phyloP scores from a whole-genome alignment of 2,113 vertebrate genomes.

The Chascanopsetta lugubris region DNA sequence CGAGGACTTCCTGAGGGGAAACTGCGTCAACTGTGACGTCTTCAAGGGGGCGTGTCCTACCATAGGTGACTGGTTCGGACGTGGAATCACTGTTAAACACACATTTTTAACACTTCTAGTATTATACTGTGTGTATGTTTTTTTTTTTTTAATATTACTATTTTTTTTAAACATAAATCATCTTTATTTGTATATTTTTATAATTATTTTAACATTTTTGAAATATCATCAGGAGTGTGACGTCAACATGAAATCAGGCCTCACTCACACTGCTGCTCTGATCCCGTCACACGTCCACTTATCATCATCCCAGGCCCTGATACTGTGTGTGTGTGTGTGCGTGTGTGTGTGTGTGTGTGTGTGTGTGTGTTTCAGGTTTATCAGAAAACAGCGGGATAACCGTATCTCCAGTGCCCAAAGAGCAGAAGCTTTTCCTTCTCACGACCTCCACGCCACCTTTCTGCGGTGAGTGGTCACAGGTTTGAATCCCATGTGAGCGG shows the following conservation, averaged over 20 bases:
- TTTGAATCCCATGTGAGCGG: no score
- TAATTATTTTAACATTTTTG: no score
- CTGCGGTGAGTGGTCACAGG: constrained; percentile 90
- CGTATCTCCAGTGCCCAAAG: constrained; percentile 79
- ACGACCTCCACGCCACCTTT: constrained; percentile 84
- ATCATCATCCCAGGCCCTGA: constrained; percentile 28
- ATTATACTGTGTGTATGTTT: no score
- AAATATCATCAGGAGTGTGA: neutral
- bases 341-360: constrained; percentile 22
- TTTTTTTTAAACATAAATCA: no score
- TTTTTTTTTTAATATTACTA: no score
- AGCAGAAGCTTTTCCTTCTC: constrained; percentile 86
- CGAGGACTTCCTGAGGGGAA: constrained; percentile 85
- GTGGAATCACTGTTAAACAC: no score
- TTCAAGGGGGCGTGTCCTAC: constrained; percentile 85
- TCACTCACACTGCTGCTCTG: constrained; percentile 2
- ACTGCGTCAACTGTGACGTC: constrained; percentile 83
- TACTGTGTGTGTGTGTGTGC: constrained; percentile 12
- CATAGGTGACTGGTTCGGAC: constrained; percentile 91
- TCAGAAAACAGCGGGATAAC: constrained; percentile 81
- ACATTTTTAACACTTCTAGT: no score
- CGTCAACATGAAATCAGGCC: neutral
- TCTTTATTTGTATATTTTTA: no score
- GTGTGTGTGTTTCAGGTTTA: constrained; percentile 79
- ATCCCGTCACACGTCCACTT: constrained; percentile 2